Base-by-base conservation (phyloP, 2,888 invertebrate genomes). In the Loripinus fragilis region DNA sequence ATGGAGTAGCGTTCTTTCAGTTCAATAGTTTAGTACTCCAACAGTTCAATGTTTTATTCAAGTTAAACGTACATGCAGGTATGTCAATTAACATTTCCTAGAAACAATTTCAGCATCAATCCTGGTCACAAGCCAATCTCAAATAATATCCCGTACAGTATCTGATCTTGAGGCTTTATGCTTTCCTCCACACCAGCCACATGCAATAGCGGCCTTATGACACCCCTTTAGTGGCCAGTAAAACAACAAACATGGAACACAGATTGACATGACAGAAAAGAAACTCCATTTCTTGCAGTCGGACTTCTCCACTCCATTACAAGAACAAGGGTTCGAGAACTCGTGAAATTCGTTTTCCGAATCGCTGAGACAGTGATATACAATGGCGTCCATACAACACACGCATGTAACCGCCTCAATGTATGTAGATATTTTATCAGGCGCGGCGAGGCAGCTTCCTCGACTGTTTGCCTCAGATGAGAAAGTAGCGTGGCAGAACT, bases 121-220 rank as follows among this genome's bases (percentile, higher is more conserved):
- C n/a, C n/a, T n/a, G n/a, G n/a, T n/a, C n/a, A n/a, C n/a, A n/a
- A n/a, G n/a, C n/a, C n/a, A 38, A 8, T 38, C 38, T 48, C 48
- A 48, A 5, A 48, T 23, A 17, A 23, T 48, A 23, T 10, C 17
- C 5, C 15, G 28, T 28, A 55, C 55, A 28, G 60, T 60, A 33
- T 60, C 60, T 17, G 33, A 12, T 33, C 8, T 60, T 2, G 23
- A 10, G 33, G 60, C 33, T 33, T 60, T 60, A 33, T 60, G 60
- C 33, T 33, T 30, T 15, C 60, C 33, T 17, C 60, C 60, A 60
- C 60, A 60, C 5, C 60, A 60, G 33, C 60, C 60, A 60, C 60
- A 60, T 1, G 17, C 33, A 7, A 60, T 33, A 33, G 28, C 25
- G 8, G 33, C 33, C 23, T 23, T 60, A 20, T 33, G 60, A 60